Base-by-base conservation (phyloP, 2,888 invertebrate genomes). In the Hirtodrosophila confusa region DNA sequence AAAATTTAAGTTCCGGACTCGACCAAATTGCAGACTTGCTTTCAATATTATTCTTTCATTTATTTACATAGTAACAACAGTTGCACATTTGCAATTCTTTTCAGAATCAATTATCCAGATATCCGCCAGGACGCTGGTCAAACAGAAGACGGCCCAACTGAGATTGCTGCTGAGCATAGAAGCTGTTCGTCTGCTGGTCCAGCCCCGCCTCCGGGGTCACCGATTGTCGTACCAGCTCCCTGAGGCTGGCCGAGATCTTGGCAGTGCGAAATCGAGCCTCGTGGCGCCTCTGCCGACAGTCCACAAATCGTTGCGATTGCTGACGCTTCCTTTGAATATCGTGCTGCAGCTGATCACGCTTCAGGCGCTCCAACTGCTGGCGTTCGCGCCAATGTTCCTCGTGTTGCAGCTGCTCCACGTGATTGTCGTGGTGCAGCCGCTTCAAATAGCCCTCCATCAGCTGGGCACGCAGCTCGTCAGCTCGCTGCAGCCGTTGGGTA, bases 351-450 rank as follows among this genome's bases (percentile, higher is more conserved):
- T 90, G 88, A 35, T 89, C 85, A 0, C 85, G 85, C 48, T 90
- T 89, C 1, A 87, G 50, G 0, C 80, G 84, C 58, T 91, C 90
- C 48, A 75, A 72, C 10, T 87, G 78, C 40, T 90, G 84, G 0
- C 89, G 71, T 48, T 90, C 91, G 0, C 89, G 89, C 80, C 90
- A 91, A 51, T 91, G 91, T 44, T 90, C 90, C 50, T 90, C 90
- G 40, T 92, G 91, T 47, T 90, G 82, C 48, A 89, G 68, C 60
- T 91, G 90, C 63, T 91, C 90, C 51, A 91, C 72, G 24, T 90
- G 87, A 67, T 91, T 92, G 54, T 91, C 90, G 35, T 89, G 89
- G 39, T 90, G 90, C 56, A 92, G 50, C 0, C 91, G 89, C 57
- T 85, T 83, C 8, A 90, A 54, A 57, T 91, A 91, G 12, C 88